These are phyloP conservation scores for Polyommatus iphigenia DNA, from an alignment of 2,888 invertebrate genomes.

Conservation along the genomic window DNA sequence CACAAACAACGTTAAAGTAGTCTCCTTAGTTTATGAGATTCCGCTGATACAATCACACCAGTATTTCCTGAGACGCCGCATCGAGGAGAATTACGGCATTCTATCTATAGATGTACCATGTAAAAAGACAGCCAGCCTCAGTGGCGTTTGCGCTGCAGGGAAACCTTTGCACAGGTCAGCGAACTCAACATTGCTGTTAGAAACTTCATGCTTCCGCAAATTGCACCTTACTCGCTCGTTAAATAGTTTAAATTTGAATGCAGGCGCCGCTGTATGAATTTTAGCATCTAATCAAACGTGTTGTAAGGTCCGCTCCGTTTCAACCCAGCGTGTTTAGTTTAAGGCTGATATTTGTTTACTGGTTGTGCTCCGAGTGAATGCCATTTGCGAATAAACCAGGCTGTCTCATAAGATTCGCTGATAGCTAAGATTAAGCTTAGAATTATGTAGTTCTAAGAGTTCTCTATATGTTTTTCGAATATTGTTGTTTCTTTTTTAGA, in stretches of 20 bases:
- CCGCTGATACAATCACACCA: conserved; percentile 43
- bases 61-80: conserved; percentile 45
- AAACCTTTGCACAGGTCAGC: conserved; percentile 59
- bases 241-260: conserved; percentile 40
- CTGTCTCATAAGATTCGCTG: conserved; percentile 59
- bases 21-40: conserved; percentile 40
- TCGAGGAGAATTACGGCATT: conserved; percentile 44
- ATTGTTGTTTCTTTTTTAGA: background rate
- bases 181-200: conserved; percentile 60
- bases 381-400: conserved; percentile 58
- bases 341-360: conserved; percentile 44
- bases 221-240: conserved; percentile 40
- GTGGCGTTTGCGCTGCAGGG: conserved; percentile 55
- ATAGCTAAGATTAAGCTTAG: conserved; percentile 53
- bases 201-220: conserved; percentile 43
- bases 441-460: conserved; percentile 46
- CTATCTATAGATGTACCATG: conserved; percentile 43
- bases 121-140: conserved; percentile 48
- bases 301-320: conserved; percentile 47
- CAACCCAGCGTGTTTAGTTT: conserved; percentile 36
- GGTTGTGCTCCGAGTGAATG: conserved; percentile 50
- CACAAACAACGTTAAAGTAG: conserved; percentile 8
- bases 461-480: conserved; percentile 26
- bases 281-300: conserved; percentile 67
- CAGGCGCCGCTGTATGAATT: conserved; percentile 41